Evolutionary conservation across 2,113 vertebrate genomes (phyloP), one percentile per base, ranked within the genome.

Genomic region (Nothocercus julius): DNA sequence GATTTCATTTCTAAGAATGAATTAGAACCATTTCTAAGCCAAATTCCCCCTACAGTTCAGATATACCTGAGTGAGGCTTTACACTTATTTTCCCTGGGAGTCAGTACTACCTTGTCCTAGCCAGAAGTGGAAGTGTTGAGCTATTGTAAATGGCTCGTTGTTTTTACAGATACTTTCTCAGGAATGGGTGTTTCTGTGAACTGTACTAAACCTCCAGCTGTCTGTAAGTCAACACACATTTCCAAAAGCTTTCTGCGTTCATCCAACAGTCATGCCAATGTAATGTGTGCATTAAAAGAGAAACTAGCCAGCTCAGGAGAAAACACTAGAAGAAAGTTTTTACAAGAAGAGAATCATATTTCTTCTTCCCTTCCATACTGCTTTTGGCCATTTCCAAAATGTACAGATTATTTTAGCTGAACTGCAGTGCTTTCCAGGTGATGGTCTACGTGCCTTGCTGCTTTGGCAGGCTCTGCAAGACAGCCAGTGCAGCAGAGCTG

Each of bases 131-230:
- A 96, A 88, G 73, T 44, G 83, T 79, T 83, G 80, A 93, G 44
- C 51, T 84, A 58, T 30, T 2, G 1, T 85, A 53, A 96, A 53
- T 32, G 66, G 34, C 62, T 89, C 32, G 68, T 53, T 93, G 66
- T 20, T 93, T 94, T 79, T 70, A 75, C 72, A 56, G 87, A 64
- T 68, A 44, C 85, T 92, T 87, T 95, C 87, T 94, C 82, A 95
- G 64, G 28, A 6, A 61, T 40, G 64, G 47, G 69, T 83, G 80
- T 93, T 95, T 82, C 83, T 67, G 36, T 88, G 76, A 96, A 78
- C 62, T 47, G 63, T 2, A 2, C 56, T 80, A n/a, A n/a, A 68
- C 67, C 69, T 90, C 66, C 90, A 96, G 76, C 73, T 92, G 76
- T 87, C 87, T 90, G 0, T 76, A 94, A 95, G 64, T 75, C 80